Evolutionary conservation across 2,888 invertebrate genomes (phyloP), one percentile per base, ranked within the genome.

Genomic region (Zootermopsis nevadensis): DNA sequence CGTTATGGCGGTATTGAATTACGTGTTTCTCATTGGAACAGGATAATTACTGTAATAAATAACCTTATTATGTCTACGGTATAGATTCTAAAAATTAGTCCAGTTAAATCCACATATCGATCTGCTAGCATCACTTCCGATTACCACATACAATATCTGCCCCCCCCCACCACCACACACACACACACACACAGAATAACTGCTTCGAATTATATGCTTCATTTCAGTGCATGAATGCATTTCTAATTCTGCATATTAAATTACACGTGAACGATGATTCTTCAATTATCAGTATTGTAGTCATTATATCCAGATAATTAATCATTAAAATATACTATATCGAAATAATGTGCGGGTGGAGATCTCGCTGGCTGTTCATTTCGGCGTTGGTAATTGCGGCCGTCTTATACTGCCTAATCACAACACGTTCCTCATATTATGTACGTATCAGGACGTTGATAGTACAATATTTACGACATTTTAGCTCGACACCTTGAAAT

Each of bases 181-280:
- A n/a, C n/a, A n/a, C n/a, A n/a, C n/a, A 0, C 60, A 10, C n/a
- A 60, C 8, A 27, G n/a, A 69, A 33, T 33, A 69, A 69, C 8
- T 69, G 69, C 1, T 69, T 69, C 69, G 69, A 22, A 69, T 69
- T 69, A 69, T 69, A 12, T 8, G 33, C 69, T 69, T 69, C 69
- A 33, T 31, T 69, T 69, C 10, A 69, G 8, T 60, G 7, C 60
- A 60, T 60, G 60, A 60, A 69, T 69, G 8, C 69, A 19, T 6
- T 31, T 69, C 33, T 33, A 33, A 69, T 33, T 10, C 19, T 33
- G 33, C 10, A 6, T 69, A 33, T 33, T 22, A 33, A 24, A 69
- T 69, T 69, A 69, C 69, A 22, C 6, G 6, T 69, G 19, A n/a
- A 15, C 15, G 69, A 4, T 69, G 15, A 33, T 30, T 69, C 69